Percentiles rank a stretch among this genome's conserved stretches.
Evolutionary conservation across 2,113 vertebrate species (phyloP).

Genomic region (Elephas maximus): DNA sequence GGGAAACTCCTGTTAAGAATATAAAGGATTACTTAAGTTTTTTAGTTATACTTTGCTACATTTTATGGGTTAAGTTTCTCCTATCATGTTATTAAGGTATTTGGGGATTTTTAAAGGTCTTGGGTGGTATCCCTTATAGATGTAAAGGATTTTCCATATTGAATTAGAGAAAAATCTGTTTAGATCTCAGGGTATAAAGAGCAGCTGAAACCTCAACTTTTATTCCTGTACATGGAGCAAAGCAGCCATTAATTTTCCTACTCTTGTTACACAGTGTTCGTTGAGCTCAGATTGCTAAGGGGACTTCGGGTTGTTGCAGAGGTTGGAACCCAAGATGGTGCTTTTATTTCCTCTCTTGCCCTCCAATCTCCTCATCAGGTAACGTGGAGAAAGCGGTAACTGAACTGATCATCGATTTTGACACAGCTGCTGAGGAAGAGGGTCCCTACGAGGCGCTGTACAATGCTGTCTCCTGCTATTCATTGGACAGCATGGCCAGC

Average conservation of each 20-base stretch:
- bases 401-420: constrained; percentile 92
- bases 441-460: constrained; percentile 96
- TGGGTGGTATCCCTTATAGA: not conserved
- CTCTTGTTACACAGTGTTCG: not conserved
- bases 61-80: constrained; percentile 16
- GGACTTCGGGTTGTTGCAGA: not conserved
- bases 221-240: not conserved
- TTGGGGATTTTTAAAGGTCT: not conserved
- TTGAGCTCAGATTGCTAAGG: not conserved
- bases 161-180: constrained; percentile 10
- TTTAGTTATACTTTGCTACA: not conserved
- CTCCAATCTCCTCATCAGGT: constrained; percentile 84
- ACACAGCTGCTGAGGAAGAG: constrained; percentile 91
- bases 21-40: not conserved
- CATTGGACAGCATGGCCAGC: constrained; percentile 96
- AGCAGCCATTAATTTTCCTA: not conserved
- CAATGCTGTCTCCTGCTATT: constrained; percentile 97
- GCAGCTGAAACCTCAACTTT: not conserved
- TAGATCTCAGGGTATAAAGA: not conserved
- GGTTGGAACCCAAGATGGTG: not conserved
- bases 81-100: not conserved
- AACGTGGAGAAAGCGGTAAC: constrained; percentile 92
- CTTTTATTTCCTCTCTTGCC: not conserved
- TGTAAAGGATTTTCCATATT: not conserved
- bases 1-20: not conserved